phyloP scores from a whole-genome alignment of 2,888 invertebrate genomes.

The Griposia aprilina region DNA sequence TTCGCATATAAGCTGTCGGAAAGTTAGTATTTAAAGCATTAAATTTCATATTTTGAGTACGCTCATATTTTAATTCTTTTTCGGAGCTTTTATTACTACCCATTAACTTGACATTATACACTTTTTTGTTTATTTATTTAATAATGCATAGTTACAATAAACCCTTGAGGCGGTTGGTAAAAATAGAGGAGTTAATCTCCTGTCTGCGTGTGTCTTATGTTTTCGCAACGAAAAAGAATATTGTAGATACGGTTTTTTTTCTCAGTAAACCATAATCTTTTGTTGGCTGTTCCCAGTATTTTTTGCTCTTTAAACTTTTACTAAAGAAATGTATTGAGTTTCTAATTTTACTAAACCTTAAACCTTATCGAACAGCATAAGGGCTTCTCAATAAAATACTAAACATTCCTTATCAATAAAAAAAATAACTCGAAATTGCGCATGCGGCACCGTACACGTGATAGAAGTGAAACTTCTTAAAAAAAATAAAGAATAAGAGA shows the following conservation, averaged over 20 bases:
- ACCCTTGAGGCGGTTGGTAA: neutral
- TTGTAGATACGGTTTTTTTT: neutral
- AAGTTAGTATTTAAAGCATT: too few relatives aligned
- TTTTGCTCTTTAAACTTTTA: neutral
- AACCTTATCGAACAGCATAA: neutral
- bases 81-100: too few relatives aligned
- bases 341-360: neutral
- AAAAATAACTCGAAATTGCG: neutral
- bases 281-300: neutral
- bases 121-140: neutral
- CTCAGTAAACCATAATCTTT: neutral
- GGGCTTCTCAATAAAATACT: neutral
- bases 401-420: neutral
- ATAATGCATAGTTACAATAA: neutral
- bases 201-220: slow-evolving; percentile 25
- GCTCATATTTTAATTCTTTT: too few relatives aligned
- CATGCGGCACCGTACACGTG: neutral
- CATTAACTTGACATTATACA: neutral
- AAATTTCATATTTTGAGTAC: too few relatives aligned
- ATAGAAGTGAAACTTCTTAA: neutral
- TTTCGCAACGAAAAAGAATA: neutral
- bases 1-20: too few relatives aligned
- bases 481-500: neutral
- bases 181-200: neutral
- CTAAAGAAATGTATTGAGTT: neutral